Base-by-base conservation (phyloP, 1,140 invertebrate species). In the Habropoda laboriosa region DNA sequence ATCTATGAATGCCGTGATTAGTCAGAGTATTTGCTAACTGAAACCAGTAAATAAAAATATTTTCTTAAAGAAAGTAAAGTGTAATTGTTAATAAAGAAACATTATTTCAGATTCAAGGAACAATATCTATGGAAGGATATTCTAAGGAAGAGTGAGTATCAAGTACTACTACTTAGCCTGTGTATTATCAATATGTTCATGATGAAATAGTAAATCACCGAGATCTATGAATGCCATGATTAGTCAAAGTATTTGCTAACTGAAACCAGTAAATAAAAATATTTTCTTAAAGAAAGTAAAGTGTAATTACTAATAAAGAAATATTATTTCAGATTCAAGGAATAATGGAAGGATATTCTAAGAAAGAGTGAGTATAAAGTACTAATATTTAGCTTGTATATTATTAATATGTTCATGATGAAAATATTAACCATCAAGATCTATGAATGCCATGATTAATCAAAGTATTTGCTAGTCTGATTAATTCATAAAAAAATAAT, bases 1-100 rank as follows among this genome's bases (percentile, higher is more conserved):
- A 87, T 88, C 82, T 82, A 63, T 87, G 87, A 88, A 4, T 66
- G 87, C 87, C 76, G 38, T 88, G 87, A 88, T 87, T 87, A 68
- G 53, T 72, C 0, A 21, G 1, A 45, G 83, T 87, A 88, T 88
- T 88, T 87, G 85, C 87, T 88, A 87, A 58, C 78, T 75, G 78
- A 80, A 24, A 10, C 0, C 0, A 30, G 49, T 60, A 8, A 21
- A 32, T 18, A 5, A 1, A 45, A 16, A 49, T 30, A 7, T n/a
- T 42, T 16, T 21, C 24, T 6, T 49, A 4, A 35, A 18, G n/a
- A n/a, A 13, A 6, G 16, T 30, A 21, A 21, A 27, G 49, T 55
- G 21, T 5, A n/a, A 49, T 47, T 64, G 3, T 38, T 68, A 70
- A 76, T 18, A 0, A 58, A 21, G 5, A 61, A 24, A 67, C 24